Evolutionary conservation across 2,888 invertebrate species (phyloP), one percentile per base, ranked within the genome.

Genomic region (Stenodema calcarata): DNA sequence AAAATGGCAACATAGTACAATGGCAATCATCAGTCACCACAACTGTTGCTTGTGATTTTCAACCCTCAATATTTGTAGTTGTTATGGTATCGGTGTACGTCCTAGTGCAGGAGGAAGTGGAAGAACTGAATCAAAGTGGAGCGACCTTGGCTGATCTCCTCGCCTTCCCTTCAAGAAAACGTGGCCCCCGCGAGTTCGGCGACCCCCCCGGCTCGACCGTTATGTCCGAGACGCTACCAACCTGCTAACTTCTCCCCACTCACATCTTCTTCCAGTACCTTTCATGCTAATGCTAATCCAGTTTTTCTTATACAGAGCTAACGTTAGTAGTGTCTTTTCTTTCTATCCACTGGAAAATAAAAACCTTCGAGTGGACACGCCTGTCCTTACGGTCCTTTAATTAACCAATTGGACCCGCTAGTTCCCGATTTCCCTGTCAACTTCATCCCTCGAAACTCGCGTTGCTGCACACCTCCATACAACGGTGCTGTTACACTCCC

Each of bases 161-260:
- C 42, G 78, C 44, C 78, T 78, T 78, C 44, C 78, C 41, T 44
- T 23, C 47, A 18, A 62, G 62, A 62, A 62, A 62, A 62, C 62
- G 62, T n/a, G 62, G 62, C 18, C 18, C 14, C 42, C 42, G 41
- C 78, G 78, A 70, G 70, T 70, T 70, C 70, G 70, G 70, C 70
- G 70, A 78, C 78, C 78, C 78, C 35, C 42, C 78, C 3, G 62
- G 23, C 27, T 18, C 41, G 41, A 78, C 78, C 78, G 78, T 78
- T 78, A 78, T 3, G 23, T 35, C 62, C 4, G 62, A 41, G 73
- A 78, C 78, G 78, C 44, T 78, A 78, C 78, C 73, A 78, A 78
- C 78, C 78, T 78, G 78, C 78, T 78, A 78, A 78, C 78, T 78
- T 44, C 30, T 18, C 35, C 41, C 41, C 18, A 6, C 44, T 41